Percentiles rank a stretch among this genome's conserved stretches.
Evolutionary conservation across 2,797 vertebrate species (phyloP).

Genomic region (Semaprochilodus insignis): DNA sequence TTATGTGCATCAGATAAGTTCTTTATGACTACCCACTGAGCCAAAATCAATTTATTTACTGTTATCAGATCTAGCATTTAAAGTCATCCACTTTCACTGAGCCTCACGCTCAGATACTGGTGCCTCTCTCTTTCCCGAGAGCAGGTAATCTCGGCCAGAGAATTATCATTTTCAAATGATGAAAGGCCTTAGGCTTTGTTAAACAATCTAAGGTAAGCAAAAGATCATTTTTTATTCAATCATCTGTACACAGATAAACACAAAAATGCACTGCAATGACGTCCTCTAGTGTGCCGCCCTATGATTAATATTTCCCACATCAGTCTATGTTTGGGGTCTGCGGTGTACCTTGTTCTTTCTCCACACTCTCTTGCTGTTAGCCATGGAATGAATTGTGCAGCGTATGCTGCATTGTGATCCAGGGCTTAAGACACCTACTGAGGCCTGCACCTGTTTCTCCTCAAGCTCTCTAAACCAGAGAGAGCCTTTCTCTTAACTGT

Average conservation of each 20-base stretch:
- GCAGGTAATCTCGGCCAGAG: constrained; percentile 32
- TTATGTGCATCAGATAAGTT: constrained; percentile 60
- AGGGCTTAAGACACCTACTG: constrained; percentile 56
- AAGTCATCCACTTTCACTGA: constrained; percentile 42
- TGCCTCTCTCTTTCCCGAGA: not conserved
- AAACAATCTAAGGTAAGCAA: constrained; percentile 10
- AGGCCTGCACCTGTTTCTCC: constrained; percentile 62
- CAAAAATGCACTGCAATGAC: constrained; percentile 37
- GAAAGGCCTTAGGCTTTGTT: constrained; percentile 34
- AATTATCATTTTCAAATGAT: constrained; percentile 47
- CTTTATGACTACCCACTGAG: constrained; percentile 62
- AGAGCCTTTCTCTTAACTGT: not conserved
- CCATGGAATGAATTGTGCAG: constrained; percentile 41
- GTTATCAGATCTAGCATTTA: constrained; percentile 59
- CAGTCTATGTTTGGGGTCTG: constrained; percentile 5
- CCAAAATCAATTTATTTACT: constrained; percentile 64
- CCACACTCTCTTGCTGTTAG: constrained; percentile 22
- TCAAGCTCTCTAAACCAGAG: constrained; percentile 28
- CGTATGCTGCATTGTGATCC: constrained; percentile 49
- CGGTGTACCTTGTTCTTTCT: not conserved
- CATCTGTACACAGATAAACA: constrained; percentile 48
- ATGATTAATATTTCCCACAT: constrained; percentile 51
- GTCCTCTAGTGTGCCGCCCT: constrained; percentile 24
- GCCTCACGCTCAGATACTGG: constrained; percentile 5
- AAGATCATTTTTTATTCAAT: constrained; percentile 10